Conservation (phyloP, 2,113 vertebrate species). For the Trematomus loennbergii region DNA sequence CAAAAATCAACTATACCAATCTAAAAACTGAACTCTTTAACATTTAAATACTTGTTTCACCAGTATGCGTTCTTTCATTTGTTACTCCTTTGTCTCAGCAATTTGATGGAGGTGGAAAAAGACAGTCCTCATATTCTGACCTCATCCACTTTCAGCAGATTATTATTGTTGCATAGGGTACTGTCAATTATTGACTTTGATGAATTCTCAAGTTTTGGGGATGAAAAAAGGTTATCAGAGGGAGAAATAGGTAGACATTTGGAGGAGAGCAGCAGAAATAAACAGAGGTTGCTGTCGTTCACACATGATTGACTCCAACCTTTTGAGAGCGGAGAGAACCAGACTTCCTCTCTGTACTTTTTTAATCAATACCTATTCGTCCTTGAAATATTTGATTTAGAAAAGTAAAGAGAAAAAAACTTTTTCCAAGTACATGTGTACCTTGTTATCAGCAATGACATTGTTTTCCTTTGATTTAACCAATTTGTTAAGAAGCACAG, state of each 20-base stretch:
- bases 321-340: slow-evolving; percentile 89
- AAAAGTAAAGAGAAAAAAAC: slow-evolving; percentile 32
- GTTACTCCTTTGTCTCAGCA: background rate
- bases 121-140: slow-evolving; percentile 81
- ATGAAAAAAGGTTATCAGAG: slow-evolving; percentile 32
- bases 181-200: slow-evolving; percentile 90
- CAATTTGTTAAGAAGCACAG: background rate
- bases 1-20: slow-evolving; percentile 14
- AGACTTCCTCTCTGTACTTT: slow-evolving; percentile 80
- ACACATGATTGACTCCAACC: slow-evolving; percentile 95
- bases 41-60: background rate
- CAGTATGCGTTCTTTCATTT: background rate
- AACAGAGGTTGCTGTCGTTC: slow-evolving; percentile 85
- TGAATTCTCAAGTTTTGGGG: slow-evolving; percentile 86
- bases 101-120: slow-evolving; percentile 91
- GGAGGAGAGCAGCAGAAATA: slow-evolving; percentile 41
- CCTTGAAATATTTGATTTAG: slow-evolving; percentile 89
- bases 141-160: slow-evolving; percentile 92
- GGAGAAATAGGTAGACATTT: slow-evolving; percentile 11
- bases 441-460: background rate
- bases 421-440: slow-evolving; percentile 20
- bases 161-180: slow-evolving; percentile 93
- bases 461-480: slow-evolving; percentile 5
- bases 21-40: background rate
- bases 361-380: slow-evolving; percentile 91